Percentiles rank a stretch among this genome's conserved stretches.
These are phyloP conservation scores for Trypoxylon attenuatum DNA, from an alignment of 2,888 invertebrate species.

Conservation along the genomic window DNA sequence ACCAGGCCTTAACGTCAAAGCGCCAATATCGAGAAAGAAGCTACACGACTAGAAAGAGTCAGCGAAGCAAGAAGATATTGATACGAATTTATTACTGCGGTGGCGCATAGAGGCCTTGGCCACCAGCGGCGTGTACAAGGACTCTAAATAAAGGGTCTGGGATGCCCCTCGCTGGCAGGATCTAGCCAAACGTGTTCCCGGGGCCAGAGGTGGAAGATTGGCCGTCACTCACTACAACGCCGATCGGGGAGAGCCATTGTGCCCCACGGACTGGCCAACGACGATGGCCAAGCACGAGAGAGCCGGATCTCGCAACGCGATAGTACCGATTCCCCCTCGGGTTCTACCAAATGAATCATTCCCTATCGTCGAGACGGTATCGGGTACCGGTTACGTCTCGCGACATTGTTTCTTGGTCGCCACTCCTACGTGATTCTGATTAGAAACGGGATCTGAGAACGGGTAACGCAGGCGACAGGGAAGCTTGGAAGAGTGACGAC, in stretches of 20 bases:
- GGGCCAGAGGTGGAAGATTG: constrained; percentile 49
- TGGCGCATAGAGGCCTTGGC: constrained; percentile 18
- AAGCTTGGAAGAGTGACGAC: too few species aligned
- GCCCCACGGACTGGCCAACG: constrained; percentile 41
- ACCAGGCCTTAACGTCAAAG: too few species aligned
- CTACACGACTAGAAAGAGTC: too few species aligned
- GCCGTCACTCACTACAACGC: constrained; percentile 55
- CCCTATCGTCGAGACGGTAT: constrained; percentile 13
- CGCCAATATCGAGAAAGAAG: too few species aligned
- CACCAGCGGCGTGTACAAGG: constrained; percentile 41
- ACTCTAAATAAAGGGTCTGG: constrained; percentile 35
- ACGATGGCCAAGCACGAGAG: constrained; percentile 10
- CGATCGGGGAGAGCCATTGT: not conserved
- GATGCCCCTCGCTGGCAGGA: constrained; percentile 52
- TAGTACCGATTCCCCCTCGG: constrained; percentile 37
- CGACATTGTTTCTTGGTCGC: not conserved
- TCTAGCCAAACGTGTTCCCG: constrained; percentile 58
- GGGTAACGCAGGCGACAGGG: too few species aligned
- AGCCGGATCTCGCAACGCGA: constrained; percentile 35
- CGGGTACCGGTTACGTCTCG: not conserved
- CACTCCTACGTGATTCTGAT: not conserved
- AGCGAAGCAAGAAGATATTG: constrained; percentile 27
- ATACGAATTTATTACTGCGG: constrained; percentile 31
- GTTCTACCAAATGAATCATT: constrained; percentile 37
- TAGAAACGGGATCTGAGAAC: too few species aligned